Evolutionary conservation across 2,113 vertebrate species (phyloP), one percentile per base, ranked within the genome.

Genomic region (Pteruthius melanotis): DNA sequence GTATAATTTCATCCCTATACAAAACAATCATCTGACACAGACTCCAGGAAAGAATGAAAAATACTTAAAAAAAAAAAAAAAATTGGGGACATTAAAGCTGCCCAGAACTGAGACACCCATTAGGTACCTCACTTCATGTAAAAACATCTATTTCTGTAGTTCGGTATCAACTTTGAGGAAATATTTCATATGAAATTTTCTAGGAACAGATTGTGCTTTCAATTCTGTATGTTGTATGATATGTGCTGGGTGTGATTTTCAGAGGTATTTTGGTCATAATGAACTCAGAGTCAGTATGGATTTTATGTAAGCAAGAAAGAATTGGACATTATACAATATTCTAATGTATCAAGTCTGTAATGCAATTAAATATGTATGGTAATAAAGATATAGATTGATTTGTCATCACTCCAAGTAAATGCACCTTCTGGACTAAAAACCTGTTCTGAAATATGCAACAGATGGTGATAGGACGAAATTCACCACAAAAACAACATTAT

Each of bases 371-470:
- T 88, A 52, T 31, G 8, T 18, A 11, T 12, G 26, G 15, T 84
- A 95, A 76, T 65, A 88, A 90, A 85, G 39, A 42, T 69, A 57
- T 10, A 69, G 31, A 40, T 17, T 82, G 24, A 56, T 87, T 69
- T 84, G 27, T 83, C 19, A 53, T 37, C 28, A 75, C 11, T 81
- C 26, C 9, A 31, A 50, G 35, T 72, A 66, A 95, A 90, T 76
- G 50, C n/a, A 64, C 53, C 53, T 89, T 90, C 82, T 94, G 82
- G 42, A 93, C 80, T 90, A 70, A 88, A 95, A 96, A 90, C 10
- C 33, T 93, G 82, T 33, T 86, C 26, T 56, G 7, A 80, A 83
- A 70, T 78, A 83, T 37, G 15, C 33, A 95, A 66, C 94, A 95
- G 91, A 92, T 94, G 89, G 72, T 30, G 17, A 86, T 40, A 88